Evolutionary conservation across 2,113 vertebrate genomes (phyloP), one percentile per base, ranked within the genome.

Genomic region (Hoplias malabaricus): DNA sequence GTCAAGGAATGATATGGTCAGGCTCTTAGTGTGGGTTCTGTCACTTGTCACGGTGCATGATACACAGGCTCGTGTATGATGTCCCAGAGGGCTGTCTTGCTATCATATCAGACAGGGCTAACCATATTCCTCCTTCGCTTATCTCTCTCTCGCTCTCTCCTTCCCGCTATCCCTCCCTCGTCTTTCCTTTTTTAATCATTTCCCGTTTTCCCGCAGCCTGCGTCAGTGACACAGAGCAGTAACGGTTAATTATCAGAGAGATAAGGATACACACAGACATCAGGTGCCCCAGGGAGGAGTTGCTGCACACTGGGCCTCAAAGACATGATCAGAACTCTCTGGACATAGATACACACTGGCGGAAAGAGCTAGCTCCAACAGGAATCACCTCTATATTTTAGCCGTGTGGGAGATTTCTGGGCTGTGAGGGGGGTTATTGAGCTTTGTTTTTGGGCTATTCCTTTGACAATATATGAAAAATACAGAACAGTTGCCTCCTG

Each of bases 181-280:
- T 63, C 50, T 69, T 65, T 43, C 54, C 63, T 31, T 63, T 79
- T 79, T 48, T 31, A 68, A 69, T 56, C 21, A 23, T 73, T 42
- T 74, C 42, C 46, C 25, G 7, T 50, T 81, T 78, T 71, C 31
- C 42, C 7, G 53, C 61, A 70, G 40, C 63, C 70, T 65, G 61
- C 38, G 29, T 43, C 43, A 27, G 8, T 78, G 83, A 84, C 77
- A 82, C 65, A 80, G 54, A 78, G 67, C 84, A 82, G 75, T 77
- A 78, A 62, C 67, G 50, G 74, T 84, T 75, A 83, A 80, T 80
- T 63, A 62, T 63, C 59, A 70, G 62, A 40, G 73, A 87, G 67
- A 81, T 48, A 43, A 79, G 48, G 62, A 68, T 10, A 48, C 36
- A n/a, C 56, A 75, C 48, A 80, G 66, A 57, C 69, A 81, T 72